Base-by-base conservation (phyloP, 2,888 invertebrate genomes). In the Cyaniris semiargus region DNA sequence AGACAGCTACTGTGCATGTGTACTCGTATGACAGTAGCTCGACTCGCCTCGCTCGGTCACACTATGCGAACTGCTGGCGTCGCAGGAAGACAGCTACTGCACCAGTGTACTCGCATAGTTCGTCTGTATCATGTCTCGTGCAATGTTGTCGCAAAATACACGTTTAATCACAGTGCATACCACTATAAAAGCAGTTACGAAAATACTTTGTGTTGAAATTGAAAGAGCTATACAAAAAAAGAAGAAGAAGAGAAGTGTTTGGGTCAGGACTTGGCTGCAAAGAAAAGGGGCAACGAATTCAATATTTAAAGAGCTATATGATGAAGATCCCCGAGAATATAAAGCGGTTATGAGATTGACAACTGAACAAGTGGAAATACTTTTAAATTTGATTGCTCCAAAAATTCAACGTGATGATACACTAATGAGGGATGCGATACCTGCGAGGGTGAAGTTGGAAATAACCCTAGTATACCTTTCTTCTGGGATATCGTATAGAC, bases 301-400 rank as follows among this genome's bases (percentile, higher is more conserved):
- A 77, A 80, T 79, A 78, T 78, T 80, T 80, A 38, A 38, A 38
- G 38, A 38, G 38, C 38, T 38, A 77, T 79, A 79, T 78, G 78
- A 80, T 80, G 80, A 80, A 78, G 78, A 80, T 78, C 76, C 78
- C 76, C 78, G 78, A 78, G 78, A 78, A 79, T 72, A 79, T 75
- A 70, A 78, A 79, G 79, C 78, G 53, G 78, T 76, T 75, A 79
- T 79, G 78, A 78, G 78, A 79, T 31, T 79, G 77, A 78, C 79
- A 78, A 44, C 77, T 78, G 78, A 77, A 79, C 78, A 79, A 79
- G 78, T 79, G 66, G 77, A 79, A 77, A 76, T 56, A 78, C 78
- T 79, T 77, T 79, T 79, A 78, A 77, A 79, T 78, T 78, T 76
- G 44, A 77, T 78, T 74, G 71, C 72, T 70, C 76, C 78, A 77